A percentile compares a stretch with the other conserved stretches of the same genome.
These are phyloP conservation scores for Zaprionus bogoriensis DNA, from an alignment of 2,888 invertebrate genomes.

Conservation along the genomic window DNA sequence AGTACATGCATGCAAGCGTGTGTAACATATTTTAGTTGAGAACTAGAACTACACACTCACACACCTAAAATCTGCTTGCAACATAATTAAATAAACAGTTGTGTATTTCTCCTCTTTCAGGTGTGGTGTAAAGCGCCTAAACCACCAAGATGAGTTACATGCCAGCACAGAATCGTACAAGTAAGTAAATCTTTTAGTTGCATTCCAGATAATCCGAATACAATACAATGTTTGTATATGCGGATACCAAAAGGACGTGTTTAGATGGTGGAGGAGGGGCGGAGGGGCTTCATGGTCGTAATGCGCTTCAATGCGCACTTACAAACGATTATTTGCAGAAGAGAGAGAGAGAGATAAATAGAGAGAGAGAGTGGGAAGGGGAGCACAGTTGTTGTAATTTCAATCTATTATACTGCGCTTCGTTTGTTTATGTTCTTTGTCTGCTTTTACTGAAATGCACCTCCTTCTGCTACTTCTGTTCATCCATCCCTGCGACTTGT, in stretches of 20 bases:
- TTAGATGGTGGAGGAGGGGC: too few species aligned
- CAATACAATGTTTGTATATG: too few species aligned
- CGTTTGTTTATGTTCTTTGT: conserved; percentile 35
- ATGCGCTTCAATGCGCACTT: conserved; percentile 23
- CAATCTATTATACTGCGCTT: conserved; percentile 30
- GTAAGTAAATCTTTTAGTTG: conserved; percentile 85
- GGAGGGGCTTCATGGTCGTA: neutral
- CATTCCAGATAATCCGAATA: neutral
- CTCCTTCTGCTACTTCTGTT: conserved; percentile 15
- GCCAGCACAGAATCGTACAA: conserved; percentile 91
- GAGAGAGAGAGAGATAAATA: neutral
- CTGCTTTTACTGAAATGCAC: conserved; percentile 39
- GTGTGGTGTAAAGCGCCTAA: conserved; percentile 87
- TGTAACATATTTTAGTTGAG: neutral
- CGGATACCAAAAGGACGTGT: too few species aligned
- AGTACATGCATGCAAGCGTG: neutral
- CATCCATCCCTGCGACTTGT: conserved; percentile 29
- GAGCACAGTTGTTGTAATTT: conserved; percentile 14
- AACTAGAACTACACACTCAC: neutral
- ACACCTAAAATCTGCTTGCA: neutral
- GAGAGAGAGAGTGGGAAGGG: too few species aligned
- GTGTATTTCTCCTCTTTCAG: conserved; percentile 79
- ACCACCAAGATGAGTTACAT: conserved; percentile 92
- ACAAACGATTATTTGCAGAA: conserved; percentile 36
- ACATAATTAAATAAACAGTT: neutral